Base-by-base conservation (phyloP, 2,888 invertebrate genomes). In the Spilarctia lutea region DNA sequence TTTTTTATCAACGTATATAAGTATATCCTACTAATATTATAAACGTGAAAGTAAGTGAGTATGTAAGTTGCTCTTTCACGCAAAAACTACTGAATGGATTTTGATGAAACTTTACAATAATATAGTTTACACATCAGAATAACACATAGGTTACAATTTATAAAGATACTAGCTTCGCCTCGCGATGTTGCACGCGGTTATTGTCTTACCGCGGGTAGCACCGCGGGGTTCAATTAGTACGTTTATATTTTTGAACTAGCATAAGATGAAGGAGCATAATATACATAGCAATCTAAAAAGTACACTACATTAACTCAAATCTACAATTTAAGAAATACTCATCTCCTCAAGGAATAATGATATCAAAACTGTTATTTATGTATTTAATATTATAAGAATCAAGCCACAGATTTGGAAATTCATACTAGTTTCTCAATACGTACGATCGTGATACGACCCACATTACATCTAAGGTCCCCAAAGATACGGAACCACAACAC, bases 401-500 rank as follows among this genome's bases (percentile, higher is more conserved):
- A 27, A 27, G 3, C 27, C 13, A 60, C 27, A 60, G 16, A 60
- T 60, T 27, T 27, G 4, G 13, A 13, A 27, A 60, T 27, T 60
- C 27, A 27, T 27, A 27, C 27, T 60, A 27, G 60, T 60, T 27
- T 60, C 60, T 6, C 13, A 60, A 60, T 60, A 27, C 56, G 56
- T 56, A n/a, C 16, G 60, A 60, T 60, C 60, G n/a, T 69, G 69
- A 69, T 56, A 33, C 27, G 56, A 63, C 30, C 71, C 71, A 30
- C 27, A 71, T 71, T 63, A 24, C 30, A 63, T 35, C 48, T 42
- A 72, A 72, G 67, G 56, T 45, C 72, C 56, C 70, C 33, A 35
- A 73, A 68, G 68, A 56, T 68, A 66, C 20, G 30, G 65, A 70
- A 52, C 39, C 70, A 66, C 65, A 65, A 68, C 60, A 74, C 70